Conservation (phyloP, 2,113 vertebrate species). For the Mugil cephalus region DNA sequence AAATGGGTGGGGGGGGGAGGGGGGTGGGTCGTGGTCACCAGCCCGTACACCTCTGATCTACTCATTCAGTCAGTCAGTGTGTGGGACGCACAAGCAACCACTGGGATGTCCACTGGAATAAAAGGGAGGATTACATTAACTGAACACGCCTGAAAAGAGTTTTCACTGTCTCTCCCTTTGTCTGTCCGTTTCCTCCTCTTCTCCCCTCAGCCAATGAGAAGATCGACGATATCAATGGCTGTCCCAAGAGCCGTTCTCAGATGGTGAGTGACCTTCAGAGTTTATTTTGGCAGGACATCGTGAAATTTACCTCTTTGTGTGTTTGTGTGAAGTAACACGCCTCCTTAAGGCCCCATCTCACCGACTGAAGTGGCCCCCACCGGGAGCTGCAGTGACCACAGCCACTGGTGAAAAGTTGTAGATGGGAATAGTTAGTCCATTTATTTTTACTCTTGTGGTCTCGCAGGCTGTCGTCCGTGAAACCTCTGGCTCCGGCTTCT, state of each 20-base stretch:
- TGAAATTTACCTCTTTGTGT: conserved; percentile 42
- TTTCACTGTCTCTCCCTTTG: conserved; percentile 25
- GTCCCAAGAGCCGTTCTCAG: conserved; percentile 96
- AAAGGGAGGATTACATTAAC: conserved; percentile 45
- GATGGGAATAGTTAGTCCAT: conserved; percentile 48
- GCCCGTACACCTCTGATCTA: conserved; percentile 62
- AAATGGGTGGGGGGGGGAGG: conserved; percentile 1
- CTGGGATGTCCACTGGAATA: conserved; percentile 27
- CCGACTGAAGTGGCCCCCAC: neutral
- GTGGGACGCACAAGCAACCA: conserved; percentile 38
- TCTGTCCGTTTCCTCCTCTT: conserved; percentile 62
- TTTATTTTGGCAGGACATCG: conserved; percentile 47
- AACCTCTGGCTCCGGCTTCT: conserved; percentile 68
- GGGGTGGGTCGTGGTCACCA: conserved; percentile 38
- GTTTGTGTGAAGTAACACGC: conserved; percentile 23
- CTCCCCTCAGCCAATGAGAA: conserved; percentile 95
- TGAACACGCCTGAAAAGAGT: conserved; percentile 21
- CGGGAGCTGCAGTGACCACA: conserved; percentile 17
- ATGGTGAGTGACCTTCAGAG: conserved; percentile 90
- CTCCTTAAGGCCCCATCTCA: conserved; percentile 36
- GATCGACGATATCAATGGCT: conserved; percentile 98
- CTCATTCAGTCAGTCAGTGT: conserved; percentile 51
- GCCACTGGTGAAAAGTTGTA: conserved; percentile 46
- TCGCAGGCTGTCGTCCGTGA: conserved; percentile 50
- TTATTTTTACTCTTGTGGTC: conserved; percentile 75